A percentile compares a stretch with the other conserved stretches of the same genome.
Conservation (phyloP, 2,797 vertebrate species). For the Poeciliopsis infans region DNA sequence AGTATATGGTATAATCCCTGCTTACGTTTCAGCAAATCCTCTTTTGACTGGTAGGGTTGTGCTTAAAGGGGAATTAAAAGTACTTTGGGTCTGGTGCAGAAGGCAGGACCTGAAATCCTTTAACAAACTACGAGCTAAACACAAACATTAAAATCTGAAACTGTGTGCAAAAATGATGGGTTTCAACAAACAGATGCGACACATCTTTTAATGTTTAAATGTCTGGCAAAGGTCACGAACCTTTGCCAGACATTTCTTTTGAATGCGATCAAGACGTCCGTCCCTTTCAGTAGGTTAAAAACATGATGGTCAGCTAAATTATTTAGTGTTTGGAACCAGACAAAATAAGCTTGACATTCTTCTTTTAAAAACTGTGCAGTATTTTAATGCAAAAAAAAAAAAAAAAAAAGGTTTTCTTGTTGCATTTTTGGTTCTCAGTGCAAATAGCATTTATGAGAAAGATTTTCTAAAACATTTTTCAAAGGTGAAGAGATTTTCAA, state of each 20-base stretch:
- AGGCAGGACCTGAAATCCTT: not conserved
- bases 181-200: not conserved
- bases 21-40: not conserved
- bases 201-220: not conserved
- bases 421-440: too few species aligned
- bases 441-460: too few species aligned
- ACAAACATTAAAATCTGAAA: not conserved
- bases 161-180: not conserved
- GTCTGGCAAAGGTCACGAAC: not conserved
- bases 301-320: not conserved
- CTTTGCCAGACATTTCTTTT: not conserved
- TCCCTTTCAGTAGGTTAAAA: not conserved
- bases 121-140: not conserved
- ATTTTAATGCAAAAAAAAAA: not conserved
- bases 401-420: too few species aligned
- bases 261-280: not conserved
- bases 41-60: not conserved
- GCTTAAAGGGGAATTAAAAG: conserved; percentile 13
- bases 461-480: too few species aligned
- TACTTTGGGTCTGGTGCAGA: not conserved
- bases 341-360: not conserved
- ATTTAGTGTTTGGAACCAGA: not conserved
- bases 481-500: too few species aligned
- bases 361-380: not conserved
- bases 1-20: not conserved